These are phyloP conservation scores for Dynastes hyllus DNA, from an alignment of 2,888 invertebrate genomes.

Conservation along the genomic window DNA sequence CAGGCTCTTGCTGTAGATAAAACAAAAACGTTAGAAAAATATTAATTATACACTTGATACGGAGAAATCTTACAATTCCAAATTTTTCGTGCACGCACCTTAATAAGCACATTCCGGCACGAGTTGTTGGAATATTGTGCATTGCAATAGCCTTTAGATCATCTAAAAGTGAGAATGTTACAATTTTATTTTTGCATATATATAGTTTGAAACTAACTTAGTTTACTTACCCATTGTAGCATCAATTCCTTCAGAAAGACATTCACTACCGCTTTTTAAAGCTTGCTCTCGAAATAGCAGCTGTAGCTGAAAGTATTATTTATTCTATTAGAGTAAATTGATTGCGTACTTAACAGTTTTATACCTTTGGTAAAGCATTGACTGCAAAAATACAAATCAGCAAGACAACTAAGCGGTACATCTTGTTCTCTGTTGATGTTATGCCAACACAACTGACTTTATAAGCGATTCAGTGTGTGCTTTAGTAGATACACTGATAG, in stretches of 20 bases:
- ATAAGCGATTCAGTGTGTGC: not conserved
- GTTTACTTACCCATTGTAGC: conserved; percentile 65
- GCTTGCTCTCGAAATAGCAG: conserved; percentile 15
- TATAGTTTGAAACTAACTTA: not conserved
- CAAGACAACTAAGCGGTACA: not conserved
- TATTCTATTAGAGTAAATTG: not conserved
- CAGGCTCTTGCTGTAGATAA: conserved; percentile 51
- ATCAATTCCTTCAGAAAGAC: conserved; percentile 63
- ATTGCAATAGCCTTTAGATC: conserved; percentile 33
- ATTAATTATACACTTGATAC: not conserved
- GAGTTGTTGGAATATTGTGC: conserved; percentile 40
- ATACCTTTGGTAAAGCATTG: conserved; percentile 9
- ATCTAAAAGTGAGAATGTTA: conserved; percentile 19
- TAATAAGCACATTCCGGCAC: conserved; percentile 70
- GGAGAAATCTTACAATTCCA: conserved; percentile 69
- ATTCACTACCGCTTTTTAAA: conserved; percentile 59
- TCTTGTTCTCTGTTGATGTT: not conserved
- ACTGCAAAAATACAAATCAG: not conserved
- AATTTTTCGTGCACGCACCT: conserved; percentile 72
- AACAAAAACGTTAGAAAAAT: conserved; percentile 18
- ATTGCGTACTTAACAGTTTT: not conserved
- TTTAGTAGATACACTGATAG: not conserved
- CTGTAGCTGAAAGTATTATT: not conserved
- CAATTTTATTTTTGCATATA: not conserved
- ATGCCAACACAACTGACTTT: not conserved